Conservation (phyloP, 2,888 invertebrate species). For the Tineola bisselliella region DNA sequence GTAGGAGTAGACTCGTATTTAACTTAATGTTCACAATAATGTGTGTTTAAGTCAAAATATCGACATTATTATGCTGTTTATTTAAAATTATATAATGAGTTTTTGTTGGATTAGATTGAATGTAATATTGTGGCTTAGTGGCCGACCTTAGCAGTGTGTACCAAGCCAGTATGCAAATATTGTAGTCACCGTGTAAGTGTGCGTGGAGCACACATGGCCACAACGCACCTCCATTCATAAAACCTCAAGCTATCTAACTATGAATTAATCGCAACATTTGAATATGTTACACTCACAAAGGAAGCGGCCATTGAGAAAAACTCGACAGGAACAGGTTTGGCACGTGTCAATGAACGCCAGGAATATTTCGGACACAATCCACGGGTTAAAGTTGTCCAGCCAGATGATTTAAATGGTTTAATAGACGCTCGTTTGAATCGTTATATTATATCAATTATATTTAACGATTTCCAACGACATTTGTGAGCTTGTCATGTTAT, state of each 20-base stretch:
- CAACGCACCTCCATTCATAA: conserved; percentile 55
- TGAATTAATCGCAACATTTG: conserved; percentile 69
- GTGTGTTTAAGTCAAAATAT: no score
- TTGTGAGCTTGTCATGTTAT: conserved; percentile 17
- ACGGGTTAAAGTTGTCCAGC: conserved; percentile 36
- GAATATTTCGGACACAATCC: conserved; percentile 58
- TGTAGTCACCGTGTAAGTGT: neutral
- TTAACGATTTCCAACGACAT: conserved; percentile 32
- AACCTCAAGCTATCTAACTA: conserved; percentile 58
- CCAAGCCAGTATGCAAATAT: conserved; percentile 58
- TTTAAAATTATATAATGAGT: neutral
- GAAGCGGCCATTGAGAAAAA: conserved; percentile 66
- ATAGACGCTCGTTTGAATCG: conserved; percentile 45
- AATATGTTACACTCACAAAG: conserved; percentile 66
- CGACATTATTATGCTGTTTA: no score
- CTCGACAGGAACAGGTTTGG: conserved; percentile 61
- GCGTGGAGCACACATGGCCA: neutral
- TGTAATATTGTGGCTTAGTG: neutral
- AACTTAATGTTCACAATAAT: no score
- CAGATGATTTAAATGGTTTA: conserved; percentile 58
- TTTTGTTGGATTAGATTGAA: neutral
- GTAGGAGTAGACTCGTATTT: no score
- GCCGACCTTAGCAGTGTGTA: conserved; percentile 16
- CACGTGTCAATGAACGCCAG: conserved; percentile 67
- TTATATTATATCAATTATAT: conserved; percentile 41